Base-by-base conservation (phyloP, 2,113 vertebrate species). In the Zosterops lateralis region DNA sequence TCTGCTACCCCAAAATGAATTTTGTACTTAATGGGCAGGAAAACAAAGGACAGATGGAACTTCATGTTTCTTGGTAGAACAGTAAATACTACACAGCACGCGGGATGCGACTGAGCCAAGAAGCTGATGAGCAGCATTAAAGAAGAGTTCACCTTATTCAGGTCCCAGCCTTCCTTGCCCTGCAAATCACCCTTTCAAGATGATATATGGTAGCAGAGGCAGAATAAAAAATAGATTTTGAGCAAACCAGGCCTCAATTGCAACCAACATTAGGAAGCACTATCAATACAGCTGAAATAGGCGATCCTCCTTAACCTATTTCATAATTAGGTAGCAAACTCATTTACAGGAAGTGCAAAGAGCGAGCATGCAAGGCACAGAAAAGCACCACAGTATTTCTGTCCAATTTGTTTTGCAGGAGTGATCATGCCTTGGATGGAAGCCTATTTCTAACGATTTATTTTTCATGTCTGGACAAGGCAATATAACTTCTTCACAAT, bases 401-500 rank as follows among this genome's bases (percentile, higher is more conserved):
- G 57, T 81, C 84, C 89, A 81, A 94, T 95, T 89, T 81, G 66
- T 95, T 95, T 91, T 90, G 93, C 76, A 95, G 85, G 90, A 94
- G 64, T 5, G 31, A 88, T 88, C 67, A 32, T 57, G 45, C 66
- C 60, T 92, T 96, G 90, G 94, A 95, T 8, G 4, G 45, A 78
- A 90, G 88, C 95, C 94, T 72, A 95, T 88, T 96, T 78, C 64
- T 81, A 95, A 97, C 83, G 70, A 96, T 95, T 95, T 94, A 90
- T 95, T 95, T 91, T 95, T 95, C 92, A 22, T 88, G 87, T 95
- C 93, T 90, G 85, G 82, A 95, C 96, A 96, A 94, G 76, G 95
- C 79, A 88, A 88, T 95, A 81, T 88, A 88, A 93, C 68, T 90
- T 93, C 75, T 86, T 94, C 93, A 45, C 87, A 93, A 93, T 96